Conservation (phyloP, 2,113 vertebrate species). For the Monarcha castaneiventris region DNA sequence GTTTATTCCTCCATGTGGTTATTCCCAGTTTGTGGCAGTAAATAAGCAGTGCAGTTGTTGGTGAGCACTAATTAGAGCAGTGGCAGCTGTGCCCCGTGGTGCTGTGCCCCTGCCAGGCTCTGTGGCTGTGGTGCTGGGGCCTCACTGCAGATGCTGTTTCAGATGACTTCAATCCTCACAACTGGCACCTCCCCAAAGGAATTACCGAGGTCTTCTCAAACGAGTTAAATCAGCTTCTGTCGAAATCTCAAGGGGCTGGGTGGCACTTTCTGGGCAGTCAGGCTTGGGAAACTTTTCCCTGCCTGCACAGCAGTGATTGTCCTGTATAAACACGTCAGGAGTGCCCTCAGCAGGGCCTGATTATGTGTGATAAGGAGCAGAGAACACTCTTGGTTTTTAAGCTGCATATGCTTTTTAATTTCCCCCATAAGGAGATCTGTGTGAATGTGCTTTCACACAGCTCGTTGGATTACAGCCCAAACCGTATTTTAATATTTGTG, state of each 20-base stretch:
- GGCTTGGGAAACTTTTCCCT: not conserved
- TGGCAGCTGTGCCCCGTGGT: not conserved
- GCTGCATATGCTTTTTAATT: not conserved
- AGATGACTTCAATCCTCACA: not conserved
- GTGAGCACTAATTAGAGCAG: not conserved
- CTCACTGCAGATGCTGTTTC: not conserved
- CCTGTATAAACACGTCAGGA: fast-evolving
- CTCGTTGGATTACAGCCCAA: constrained; percentile 17
- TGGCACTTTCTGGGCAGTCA: not conserved
- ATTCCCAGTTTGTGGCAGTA: not conserved
- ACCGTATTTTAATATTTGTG: constrained; percentile 47
- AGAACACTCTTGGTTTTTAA: not conserved
- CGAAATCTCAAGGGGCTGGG: no score
- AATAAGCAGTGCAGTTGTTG: not conserved
- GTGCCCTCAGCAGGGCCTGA: not conserved
- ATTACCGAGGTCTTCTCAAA: not conserved
- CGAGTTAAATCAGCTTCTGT: not conserved
- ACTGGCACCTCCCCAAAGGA: not conserved
- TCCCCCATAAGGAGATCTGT: not conserved
- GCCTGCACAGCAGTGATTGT: fast-evolving
- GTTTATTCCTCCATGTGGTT: not conserved
- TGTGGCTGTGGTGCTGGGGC: not conserved
- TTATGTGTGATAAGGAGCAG: not conserved
- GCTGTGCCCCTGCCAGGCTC: fast-evolving
- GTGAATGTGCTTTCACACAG: not conserved